Evolutionary conservation across 2,797 vertebrate genomes (phyloP).

Genomic region (Anguilla marmorata): DNA sequence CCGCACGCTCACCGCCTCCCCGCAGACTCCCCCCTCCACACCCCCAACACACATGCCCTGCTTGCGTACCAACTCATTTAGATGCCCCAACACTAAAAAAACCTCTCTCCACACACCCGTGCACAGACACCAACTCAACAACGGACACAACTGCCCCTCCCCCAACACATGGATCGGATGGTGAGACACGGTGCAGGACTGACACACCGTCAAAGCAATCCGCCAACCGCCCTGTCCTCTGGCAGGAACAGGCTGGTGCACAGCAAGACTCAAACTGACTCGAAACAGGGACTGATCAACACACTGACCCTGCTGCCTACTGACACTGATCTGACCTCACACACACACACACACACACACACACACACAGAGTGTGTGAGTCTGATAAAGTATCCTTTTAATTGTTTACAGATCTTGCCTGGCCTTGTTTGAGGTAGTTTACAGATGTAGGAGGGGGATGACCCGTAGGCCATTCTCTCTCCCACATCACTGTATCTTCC

Average conservation of each 20-base stretch:
- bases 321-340: constrained; percentile 3
- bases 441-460: constrained; percentile 51
- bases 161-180: background rate
- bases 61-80: background rate
- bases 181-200: constrained; percentile 51
- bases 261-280: constrained; percentile 1
- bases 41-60: constrained; percentile 38
- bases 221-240: constrained; percentile 35
- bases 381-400: background rate
- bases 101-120: background rate
- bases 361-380: constrained; percentile 18
- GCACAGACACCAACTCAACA: background rate
- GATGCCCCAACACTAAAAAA: background rate
- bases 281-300: background rate
- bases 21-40: constrained; percentile 44
- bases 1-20: constrained; percentile 44
- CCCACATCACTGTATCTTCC: constrained; percentile 20
- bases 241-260: constrained; percentile 10
- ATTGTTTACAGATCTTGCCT: constrained; percentile 6
- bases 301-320: background rate
- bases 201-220: constrained; percentile 36
- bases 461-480: constrained; percentile 42
- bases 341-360: constrained; percentile 8
- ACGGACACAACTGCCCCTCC: background rate
- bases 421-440: constrained; percentile 51